Conservation (phyloP, 2,888 invertebrate species). For the Torymus aiolomorphi region DNA sequence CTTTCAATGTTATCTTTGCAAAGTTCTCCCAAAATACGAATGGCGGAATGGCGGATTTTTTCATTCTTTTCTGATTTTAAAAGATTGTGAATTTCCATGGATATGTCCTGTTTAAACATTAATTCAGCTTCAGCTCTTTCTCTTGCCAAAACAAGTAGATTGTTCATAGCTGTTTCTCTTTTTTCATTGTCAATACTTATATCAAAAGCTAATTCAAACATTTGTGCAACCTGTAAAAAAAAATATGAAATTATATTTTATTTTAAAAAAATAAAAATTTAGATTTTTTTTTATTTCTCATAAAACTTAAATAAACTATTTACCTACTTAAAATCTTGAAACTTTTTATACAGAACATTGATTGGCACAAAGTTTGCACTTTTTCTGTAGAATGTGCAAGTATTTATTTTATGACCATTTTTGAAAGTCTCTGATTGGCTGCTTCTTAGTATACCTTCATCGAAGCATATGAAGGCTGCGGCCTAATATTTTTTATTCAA, state of each 20-base stretch:
- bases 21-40: constrained; percentile 88
- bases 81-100: constrained; percentile 82
- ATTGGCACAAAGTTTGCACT: too few species aligned
- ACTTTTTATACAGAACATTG: too few species aligned
- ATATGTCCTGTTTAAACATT: constrained; percentile 82
- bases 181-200: constrained; percentile 82
- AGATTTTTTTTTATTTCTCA: constrained; percentile 4
- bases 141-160: constrained; percentile 91
- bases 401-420: too few species aligned
- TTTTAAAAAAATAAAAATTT: constrained; percentile 6
- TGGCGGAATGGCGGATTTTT: constrained; percentile 84
- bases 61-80: constrained; percentile 88
- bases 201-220: constrained; percentile 90
- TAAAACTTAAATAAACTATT: constrained; percentile 10
- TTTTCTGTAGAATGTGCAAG: too few species aligned
- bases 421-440: too few species aligned
- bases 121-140: constrained; percentile 89
- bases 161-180: constrained; percentile 90
- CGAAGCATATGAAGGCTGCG: too few species aligned
- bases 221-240: constrained; percentile 79
- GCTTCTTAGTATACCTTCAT: too few species aligned
- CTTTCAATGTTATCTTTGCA: constrained; percentile 84
- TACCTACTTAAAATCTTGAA: too few species aligned
- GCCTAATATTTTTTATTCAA: too few species aligned
- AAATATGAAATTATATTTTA: constrained; percentile 34